A percentile compares a stretch with the other conserved stretches of the same genome.
Evolutionary conservation across 2,113 vertebrate genomes (phyloP).

Genomic region (Notothenia rossii): DNA sequence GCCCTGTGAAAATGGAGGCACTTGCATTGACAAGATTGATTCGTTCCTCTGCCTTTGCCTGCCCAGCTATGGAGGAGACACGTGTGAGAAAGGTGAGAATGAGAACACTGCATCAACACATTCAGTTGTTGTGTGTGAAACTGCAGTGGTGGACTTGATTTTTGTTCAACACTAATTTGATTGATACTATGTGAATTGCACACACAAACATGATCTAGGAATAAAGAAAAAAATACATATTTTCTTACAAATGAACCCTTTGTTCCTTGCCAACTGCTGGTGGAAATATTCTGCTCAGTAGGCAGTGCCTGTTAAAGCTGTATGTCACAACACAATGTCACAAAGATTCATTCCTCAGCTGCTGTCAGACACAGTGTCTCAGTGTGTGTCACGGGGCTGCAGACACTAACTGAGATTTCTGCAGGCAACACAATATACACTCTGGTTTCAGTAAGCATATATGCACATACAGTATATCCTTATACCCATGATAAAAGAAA

Average conservation of each 20-base stretch:
- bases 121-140: neutral
- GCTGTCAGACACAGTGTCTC: constrained; percentile 40
- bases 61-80: constrained; percentile 93
- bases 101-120: constrained; percentile 2
- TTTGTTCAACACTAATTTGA: no score
- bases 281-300: constrained; percentile 53
- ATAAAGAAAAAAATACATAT: no score
- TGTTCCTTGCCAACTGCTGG: constrained; percentile 17
- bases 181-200: no score
- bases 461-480: neutral
- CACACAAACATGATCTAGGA: no score
- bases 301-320: constrained; percentile 34
- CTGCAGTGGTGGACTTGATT: neutral
- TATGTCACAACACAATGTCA: constrained; percentile 41
- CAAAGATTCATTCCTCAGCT: constrained; percentile 18
- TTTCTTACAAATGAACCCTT: no score
- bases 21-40: constrained; percentile 94
- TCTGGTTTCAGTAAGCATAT: constrained; percentile 13
- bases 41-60: constrained; percentile 94
- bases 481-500: neutral
- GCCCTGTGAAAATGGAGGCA: constrained; percentile 93
- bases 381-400: constrained; percentile 32
- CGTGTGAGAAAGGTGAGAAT: constrained; percentile 92
- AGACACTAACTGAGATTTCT: constrained; percentile 31
- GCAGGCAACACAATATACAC: constrained; percentile 8